Conservation (phyloP, 2,797 vertebrate genomes). For the Pampus argenteus region DNA sequence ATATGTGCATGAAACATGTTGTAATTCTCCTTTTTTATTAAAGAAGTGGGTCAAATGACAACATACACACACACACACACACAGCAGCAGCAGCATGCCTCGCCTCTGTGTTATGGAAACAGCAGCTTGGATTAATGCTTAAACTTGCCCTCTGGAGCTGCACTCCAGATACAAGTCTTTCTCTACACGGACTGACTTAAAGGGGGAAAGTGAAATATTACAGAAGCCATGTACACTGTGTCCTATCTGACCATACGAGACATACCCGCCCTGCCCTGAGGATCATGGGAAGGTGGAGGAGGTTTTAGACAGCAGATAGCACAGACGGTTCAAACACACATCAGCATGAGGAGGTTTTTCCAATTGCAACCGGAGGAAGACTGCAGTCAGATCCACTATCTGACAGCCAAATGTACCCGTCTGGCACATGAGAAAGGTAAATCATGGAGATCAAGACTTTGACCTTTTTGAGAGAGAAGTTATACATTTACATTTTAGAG, state of each 20-base stretch:
- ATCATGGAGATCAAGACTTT: slow-evolving; percentile 14
- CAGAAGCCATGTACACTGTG: slow-evolving; percentile 22
- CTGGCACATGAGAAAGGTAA: slow-evolving; percentile 85
- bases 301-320: not conserved
- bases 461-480: not conserved
- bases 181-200: not conserved
- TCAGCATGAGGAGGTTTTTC: slow-evolving; percentile 85
- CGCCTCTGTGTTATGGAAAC: slow-evolving; percentile 51
- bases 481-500: slow-evolving; percentile 18
- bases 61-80: not conserved
- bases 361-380: slow-evolving; percentile 77
- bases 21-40: slow-evolving; percentile 12
- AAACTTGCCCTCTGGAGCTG: slow-evolving; percentile 50
- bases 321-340: slow-evolving; percentile 23
- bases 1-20: slow-evolving; percentile 16
- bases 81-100: not conserved
- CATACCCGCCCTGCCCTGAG: slow-evolving; percentile 27
- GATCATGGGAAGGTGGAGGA: slow-evolving; percentile 40
- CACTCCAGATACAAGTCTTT: slow-evolving; percentile 11
- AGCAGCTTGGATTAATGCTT: slow-evolving; percentile 59
- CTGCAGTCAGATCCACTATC: slow-evolving; percentile 84
- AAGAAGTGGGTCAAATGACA: slow-evolving; percentile 3
- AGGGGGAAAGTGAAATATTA: slow-evolving; percentile 12
- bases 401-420: slow-evolving; percentile 84
- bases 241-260: slow-evolving; percentile 30